Conservation (phyloP, 2,113 vertebrate species). For the Gopherus flavomarginatus region DNA sequence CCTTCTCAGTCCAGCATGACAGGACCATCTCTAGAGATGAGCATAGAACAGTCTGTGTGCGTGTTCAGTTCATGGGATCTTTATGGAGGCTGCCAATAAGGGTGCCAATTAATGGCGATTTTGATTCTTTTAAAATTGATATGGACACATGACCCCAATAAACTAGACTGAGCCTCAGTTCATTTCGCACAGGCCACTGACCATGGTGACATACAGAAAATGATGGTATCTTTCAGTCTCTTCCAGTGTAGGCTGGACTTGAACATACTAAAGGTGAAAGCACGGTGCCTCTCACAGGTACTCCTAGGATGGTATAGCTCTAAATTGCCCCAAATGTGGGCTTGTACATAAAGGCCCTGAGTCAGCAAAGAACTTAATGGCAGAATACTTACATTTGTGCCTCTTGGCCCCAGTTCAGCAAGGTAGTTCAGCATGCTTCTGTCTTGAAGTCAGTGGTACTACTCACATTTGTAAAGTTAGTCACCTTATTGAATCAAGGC, state of each 20-base stretch:
- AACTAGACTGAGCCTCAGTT: background rate
- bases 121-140: background rate
- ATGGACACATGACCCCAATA: accelerated
- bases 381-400: background rate
- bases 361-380: background rate
- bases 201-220: background rate
- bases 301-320: background rate
- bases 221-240: background rate
- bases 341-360: background rate
- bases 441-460: accelerated
- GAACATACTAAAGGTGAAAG: background rate
- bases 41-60: background rate
- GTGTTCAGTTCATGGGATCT: background rate
- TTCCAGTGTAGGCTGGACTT: background rate
- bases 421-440: background rate
- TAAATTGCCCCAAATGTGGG: background rate
- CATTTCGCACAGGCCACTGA: background rate
- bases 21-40: background rate
- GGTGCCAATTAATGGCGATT: background rate
- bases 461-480: background rate
- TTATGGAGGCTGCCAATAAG: background rate
- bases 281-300: background rate
- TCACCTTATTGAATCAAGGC: background rate
- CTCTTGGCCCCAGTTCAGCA: background rate
- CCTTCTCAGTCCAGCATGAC: background rate